Conservation (phyloP, 2,113 vertebrate species). For the Dendropsophus ebraccatus region DNA sequence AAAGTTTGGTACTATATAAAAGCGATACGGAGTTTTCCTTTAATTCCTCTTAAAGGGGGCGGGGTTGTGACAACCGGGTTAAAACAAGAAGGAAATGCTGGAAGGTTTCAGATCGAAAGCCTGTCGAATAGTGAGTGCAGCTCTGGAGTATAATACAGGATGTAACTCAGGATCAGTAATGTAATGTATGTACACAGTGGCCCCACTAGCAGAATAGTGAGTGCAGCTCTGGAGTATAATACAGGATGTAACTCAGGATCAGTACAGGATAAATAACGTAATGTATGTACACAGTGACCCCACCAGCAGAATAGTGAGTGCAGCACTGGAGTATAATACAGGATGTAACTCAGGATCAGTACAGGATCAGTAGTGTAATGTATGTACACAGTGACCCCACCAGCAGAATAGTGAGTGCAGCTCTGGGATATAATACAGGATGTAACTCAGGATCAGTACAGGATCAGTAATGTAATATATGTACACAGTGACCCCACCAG, state of each 20-base stretch:
- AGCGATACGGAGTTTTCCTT: neutral
- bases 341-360: neutral
- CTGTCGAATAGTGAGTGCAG: too few relatives aligned
- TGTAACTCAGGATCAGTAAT: too few relatives aligned
- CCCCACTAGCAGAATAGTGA: too few relatives aligned
- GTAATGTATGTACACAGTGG: too few relatives aligned
- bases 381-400: too few relatives aligned
- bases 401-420: too few relatives aligned
- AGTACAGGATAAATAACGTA: constrained; percentile 3
- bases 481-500: too few relatives aligned
- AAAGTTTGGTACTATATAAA: neutral
- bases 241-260: neutral
- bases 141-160: too few relatives aligned
- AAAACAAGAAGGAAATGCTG: neutral
- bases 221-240: constrained; percentile 8
- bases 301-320: constrained; percentile 7
- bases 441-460: too few relatives aligned
- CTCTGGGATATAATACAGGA: too few relatives aligned
- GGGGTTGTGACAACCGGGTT: neutral
- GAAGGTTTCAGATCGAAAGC: too few relatives aligned
- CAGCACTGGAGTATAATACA: constrained; percentile 17
- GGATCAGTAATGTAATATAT: too few relatives aligned
- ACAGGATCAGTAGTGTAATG: neutral
- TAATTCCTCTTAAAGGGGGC: neutral
- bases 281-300: neutral